Conservation (phyloP, 1,140 invertebrate species). For the Bombus superbus region DNA sequence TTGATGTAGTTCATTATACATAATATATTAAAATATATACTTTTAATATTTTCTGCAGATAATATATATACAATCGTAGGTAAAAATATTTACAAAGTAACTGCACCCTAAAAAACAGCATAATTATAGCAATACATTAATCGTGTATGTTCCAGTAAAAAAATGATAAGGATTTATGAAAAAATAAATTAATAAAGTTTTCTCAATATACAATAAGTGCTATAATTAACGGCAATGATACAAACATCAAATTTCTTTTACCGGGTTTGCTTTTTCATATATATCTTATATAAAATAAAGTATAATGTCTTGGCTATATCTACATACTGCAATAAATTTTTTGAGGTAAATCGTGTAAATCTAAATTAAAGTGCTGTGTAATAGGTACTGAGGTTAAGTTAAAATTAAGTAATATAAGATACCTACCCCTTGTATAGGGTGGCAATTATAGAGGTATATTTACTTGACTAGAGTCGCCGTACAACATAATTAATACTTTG, state of each 20-base stretch:
- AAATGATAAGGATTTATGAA: slow-evolving; percentile 55
- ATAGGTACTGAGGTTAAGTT: slow-evolving; percentile 80
- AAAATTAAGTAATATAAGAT: slow-evolving; percentile 78
- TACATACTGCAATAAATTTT: slow-evolving; percentile 60
- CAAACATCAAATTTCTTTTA: slow-evolving; percentile 58
- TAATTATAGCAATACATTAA: slow-evolving; percentile 69
- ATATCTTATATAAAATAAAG: slow-evolving; percentile 61
- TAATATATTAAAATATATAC: slow-evolving; percentile 82
- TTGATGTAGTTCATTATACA: slow-evolving; percentile 79
- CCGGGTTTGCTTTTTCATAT: slow-evolving; percentile 48
- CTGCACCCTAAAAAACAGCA: slow-evolving; percentile 75
- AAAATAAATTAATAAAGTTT: slow-evolving; percentile 70
- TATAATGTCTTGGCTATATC: slow-evolving; percentile 56
- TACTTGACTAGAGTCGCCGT: slow-evolving; percentile 80
- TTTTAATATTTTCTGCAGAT: slow-evolving; percentile 76
- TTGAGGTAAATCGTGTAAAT: slow-evolving; percentile 74
- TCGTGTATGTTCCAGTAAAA: slow-evolving; percentile 62
- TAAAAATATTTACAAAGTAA: slow-evolving; percentile 77
- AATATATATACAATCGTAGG: slow-evolving; percentile 74
- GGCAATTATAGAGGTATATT: slow-evolving; percentile 77
- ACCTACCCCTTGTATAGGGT: slow-evolving; percentile 47
- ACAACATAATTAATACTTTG: slow-evolving; percentile 76
- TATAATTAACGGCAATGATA: slow-evolving; percentile 69
- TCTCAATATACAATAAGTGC: slow-evolving; percentile 59
- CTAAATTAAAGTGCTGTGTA: slow-evolving; percentile 73